These are phyloP conservation scores for Balanococcus diminutus DNA, from an alignment of 2,888 invertebrate genomes.

Conservation along the genomic window DNA sequence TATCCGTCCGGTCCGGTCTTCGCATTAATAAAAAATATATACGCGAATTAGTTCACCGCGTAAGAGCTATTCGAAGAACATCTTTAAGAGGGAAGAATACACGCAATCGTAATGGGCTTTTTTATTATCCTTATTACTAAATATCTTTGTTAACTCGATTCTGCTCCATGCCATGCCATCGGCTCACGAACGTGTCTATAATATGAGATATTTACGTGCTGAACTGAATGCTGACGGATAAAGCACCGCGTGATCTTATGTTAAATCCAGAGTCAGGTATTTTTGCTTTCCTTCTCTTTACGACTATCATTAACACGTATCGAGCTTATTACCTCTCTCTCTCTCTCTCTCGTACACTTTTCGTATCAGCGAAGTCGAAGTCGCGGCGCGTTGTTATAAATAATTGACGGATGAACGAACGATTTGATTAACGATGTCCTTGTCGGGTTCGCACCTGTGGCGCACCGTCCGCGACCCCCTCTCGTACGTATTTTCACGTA, in stretches of 20 bases:
- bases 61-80: no score
- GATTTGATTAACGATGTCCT: constrained; percentile 48
- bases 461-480: background rate
- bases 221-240: background rate
- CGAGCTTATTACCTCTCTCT: background rate
- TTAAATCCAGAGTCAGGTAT: no score
- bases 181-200: background rate
- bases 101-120: constrained; percentile 19
- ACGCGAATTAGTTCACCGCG: background rate
- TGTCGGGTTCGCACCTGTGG: background rate
- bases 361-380: no score
- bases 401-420: constrained; percentile 46
- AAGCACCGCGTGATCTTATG: background rate
- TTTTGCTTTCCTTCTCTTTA: background rate
- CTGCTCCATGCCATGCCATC: background rate
- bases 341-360: background rate
- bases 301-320: constrained; percentile 23
- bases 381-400: background rate
- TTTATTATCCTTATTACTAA: constrained; percentile 9
- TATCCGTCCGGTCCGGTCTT: background rate
- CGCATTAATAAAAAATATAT: background rate
- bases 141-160: background rate
- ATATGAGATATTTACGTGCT: background rate
- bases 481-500: constrained; percentile 10
- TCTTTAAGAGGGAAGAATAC: background rate